Base-by-base conservation (phyloP, 2,888 invertebrate species). In the Myopa testacea region DNA sequence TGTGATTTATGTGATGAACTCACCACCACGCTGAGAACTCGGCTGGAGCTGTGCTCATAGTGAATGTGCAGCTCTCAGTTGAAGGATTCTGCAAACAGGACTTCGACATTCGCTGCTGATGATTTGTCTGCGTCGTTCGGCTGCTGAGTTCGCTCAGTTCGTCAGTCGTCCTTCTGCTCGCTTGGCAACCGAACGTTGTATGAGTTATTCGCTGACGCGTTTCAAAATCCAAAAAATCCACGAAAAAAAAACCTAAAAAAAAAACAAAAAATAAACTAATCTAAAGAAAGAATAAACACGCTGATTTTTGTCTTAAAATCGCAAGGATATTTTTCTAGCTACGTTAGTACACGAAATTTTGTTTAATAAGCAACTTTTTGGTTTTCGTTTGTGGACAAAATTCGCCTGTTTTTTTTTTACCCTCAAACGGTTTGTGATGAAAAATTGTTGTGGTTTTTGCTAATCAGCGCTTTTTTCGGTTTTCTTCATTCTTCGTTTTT, bases 121-220 rank as follows among this genome's bases (percentile, higher is more conserved):
- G 52, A 45, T 34, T 26, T 26, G 12, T 70, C 55, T 10, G 40
- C 50, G 14, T 70, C 16, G 55, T 34, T 55, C 40, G 67, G 67
- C 67, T 55, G 26, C 55, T 52, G 16, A 8, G 55, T 55, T 19
- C 70, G 40, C 58, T 67, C n/a, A 37, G n/a, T 67, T 75, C 58
- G 58, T 75, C 75, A 75, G 75, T 75, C 75, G 75, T 67, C 75
- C 52, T 67, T 75, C 67, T 75, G 75, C 75, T 75, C 67, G 67
- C 75, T 67, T 75, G 19, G 67, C 55, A 52, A 37, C 12, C 67
- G 75, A 67, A 67, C 67, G 67, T 75, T 58, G 38, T 40, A n/a
- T n/a, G n/a, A n/a, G n/a, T n/a, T n/a, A n/a, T n/a, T 50, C 16
- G 19, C 19, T 60, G 62, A 40, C 40, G 60, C n/a, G 62, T 60